Evolutionary conservation across 1,140 invertebrate species (phyloP), one percentile per base, ranked within the genome.

Genomic region (Tribolium madens): DNA sequence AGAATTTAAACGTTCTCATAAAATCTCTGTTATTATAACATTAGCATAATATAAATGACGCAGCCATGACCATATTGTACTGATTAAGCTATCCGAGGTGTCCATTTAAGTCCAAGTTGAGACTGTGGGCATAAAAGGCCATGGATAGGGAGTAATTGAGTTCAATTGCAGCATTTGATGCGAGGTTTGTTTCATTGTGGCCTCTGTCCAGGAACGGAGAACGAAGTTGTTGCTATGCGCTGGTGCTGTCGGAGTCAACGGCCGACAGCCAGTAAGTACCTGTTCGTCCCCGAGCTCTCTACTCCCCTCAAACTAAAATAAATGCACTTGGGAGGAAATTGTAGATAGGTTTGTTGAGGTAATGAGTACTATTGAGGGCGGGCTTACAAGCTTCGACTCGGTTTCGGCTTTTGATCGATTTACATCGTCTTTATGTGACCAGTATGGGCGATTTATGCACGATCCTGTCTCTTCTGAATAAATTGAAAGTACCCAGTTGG

Each of bases 231-330:
- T 72, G 70, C 70, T 72, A 72, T 72, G 70, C 70, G 70, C 70
- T 72, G 47, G 46, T 72, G 70, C 36, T 72, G 70, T 52, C 46
- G 50, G 50, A 72, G 70, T 72, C 70, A 72, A 72, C 70, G 70
- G 70, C 70, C 70, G 70, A 52, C 70, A 72, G 70, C 70, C 70
- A 72, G 70, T 72, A 72, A 72, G 70, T 72, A 72, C 70, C 70
- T 72, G 70, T 14, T 72, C 70, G 70, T 21, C 70, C 46, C 17
- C 70, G 46, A 72, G n/a, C 47, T 26, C 69, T 48, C 69, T n/a
- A 2, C 70, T 33, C 47, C 70, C 48, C 70, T 64, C 26, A 12
- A 33, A 33, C 57, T 64, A 64, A 26, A 64, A 64, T 64, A 64
- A 64, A 64, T 64, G 57, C 57, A 64, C 57, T 64, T 64, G 21